These are phyloP conservation scores for Oasisia sp. DNA, from an alignment of 2,888 invertebrate species.

Conservation along the genomic window DNA sequence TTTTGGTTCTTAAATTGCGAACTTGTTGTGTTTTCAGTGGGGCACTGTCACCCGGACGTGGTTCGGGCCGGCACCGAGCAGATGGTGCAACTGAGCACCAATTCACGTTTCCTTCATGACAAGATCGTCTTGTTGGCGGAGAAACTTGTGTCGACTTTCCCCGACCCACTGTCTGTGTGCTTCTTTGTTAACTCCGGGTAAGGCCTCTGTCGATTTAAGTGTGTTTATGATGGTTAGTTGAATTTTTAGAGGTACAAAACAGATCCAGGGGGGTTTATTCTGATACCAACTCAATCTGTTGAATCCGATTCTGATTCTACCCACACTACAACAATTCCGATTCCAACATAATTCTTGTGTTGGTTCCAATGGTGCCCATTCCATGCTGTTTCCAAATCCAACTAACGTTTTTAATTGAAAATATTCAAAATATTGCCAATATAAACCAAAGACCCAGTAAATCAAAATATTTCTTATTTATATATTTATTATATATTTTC, in stretches of 20 bases:
- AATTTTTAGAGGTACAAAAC: neutral
- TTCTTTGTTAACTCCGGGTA: slow-evolving; percentile 96
- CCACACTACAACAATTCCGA: no score
- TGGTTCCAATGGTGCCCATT: no score
- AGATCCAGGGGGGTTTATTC: neutral
- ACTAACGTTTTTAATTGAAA: no score
- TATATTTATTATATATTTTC: no score
- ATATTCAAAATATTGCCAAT: no score
- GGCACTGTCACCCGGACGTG: slow-evolving; percentile 96
- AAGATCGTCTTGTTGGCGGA: slow-evolving; percentile 91
- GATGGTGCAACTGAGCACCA: slow-evolving; percentile 91
- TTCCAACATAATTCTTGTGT: no score
- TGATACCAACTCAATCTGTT: no score
- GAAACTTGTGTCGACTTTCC: slow-evolving; percentile 83
- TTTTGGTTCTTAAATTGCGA: no score
- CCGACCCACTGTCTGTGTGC: slow-evolving; percentile 86
- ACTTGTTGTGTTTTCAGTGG: slow-evolving; percentile 74
- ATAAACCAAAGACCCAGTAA: no score
- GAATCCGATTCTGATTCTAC: no score
- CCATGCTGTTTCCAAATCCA: no score
- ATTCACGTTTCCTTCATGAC: slow-evolving; percentile 95
- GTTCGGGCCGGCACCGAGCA: slow-evolving; percentile 90
- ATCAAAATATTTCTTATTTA: no score
- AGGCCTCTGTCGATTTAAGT: slow-evolving; percentile 29
- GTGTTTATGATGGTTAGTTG: neutral